A percentile compares a stretch with the other conserved stretches of the same genome.
Evolutionary conservation across 1,140 invertebrate species (phyloP).

Genomic region (Drosophila saltans): DNA sequence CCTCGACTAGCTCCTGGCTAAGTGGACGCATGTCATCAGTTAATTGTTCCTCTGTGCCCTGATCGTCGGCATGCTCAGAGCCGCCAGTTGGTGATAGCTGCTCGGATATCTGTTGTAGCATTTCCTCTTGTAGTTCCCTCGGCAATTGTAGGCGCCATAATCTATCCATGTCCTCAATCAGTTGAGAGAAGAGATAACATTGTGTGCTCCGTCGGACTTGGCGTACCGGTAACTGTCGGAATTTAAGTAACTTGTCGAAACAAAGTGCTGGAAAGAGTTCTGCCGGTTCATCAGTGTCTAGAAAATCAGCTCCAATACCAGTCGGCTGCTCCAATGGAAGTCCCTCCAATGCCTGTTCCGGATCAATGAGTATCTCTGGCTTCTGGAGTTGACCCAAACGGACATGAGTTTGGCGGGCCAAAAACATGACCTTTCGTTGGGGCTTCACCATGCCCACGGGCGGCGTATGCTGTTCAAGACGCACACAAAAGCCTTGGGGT

Average conservation of each 20-base stretch:
- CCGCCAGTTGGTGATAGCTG: slow-evolving; percentile 59
- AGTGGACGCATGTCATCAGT: slow-evolving; percentile 58
- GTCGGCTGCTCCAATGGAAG: slow-evolving; percentile 18
- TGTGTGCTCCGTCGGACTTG: slow-evolving; percentile 4
- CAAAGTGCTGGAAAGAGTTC: slow-evolving; percentile 68
- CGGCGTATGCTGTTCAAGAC: slow-evolving; percentile 61
- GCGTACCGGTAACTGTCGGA: slow-evolving; percentile 45
- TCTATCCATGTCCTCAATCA: slow-evolving; percentile 76
- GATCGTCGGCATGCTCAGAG: slow-evolving; percentile 23
- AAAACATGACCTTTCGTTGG: slow-evolving; percentile 59
- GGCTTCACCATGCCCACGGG: slow-evolving; percentile 23
- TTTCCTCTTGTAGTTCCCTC: slow-evolving; percentile 64
- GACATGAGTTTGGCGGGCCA: slow-evolving; percentile 66
- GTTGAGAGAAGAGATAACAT: slow-evolving; percentile 77
- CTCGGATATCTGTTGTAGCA: slow-evolving; percentile 72
- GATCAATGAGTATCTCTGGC: background rate
- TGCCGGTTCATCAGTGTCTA: slow-evolving; percentile 68
- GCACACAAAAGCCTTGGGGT: slow-evolving; percentile 76
- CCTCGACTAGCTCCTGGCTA: slow-evolving; percentile 70
- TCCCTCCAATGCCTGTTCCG: background rate
- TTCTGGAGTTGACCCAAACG: slow-evolving; percentile 26
- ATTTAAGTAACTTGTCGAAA: slow-evolving; percentile 74
- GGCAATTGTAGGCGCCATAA: slow-evolving; percentile 71
- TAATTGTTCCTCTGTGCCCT: background rate
- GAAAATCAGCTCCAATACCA: slow-evolving; percentile 60